Evolutionary conservation across 2,888 invertebrate genomes (phyloP).

Genomic region (Andrena praecox): DNA sequence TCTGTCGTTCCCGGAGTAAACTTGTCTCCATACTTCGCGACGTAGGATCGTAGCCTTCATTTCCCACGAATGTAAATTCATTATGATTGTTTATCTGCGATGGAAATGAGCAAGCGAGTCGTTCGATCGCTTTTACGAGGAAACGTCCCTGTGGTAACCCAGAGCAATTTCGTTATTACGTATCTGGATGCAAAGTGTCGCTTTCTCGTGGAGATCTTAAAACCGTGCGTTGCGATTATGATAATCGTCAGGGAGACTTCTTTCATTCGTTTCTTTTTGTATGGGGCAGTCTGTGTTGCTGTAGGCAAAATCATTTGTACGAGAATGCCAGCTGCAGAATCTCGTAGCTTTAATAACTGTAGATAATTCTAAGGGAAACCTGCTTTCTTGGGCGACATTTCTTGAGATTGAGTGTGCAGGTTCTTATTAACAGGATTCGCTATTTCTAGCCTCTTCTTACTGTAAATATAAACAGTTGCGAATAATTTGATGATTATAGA

Average conservation of each 20-base stretch:
- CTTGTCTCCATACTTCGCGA: not conserved
- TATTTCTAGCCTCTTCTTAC: not conserved
- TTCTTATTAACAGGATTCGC: not conserved
- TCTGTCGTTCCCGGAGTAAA: not conserved
- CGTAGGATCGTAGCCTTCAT: not conserved
- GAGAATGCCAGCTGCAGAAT: not conserved
- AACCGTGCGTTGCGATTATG: conserved; percentile 8
- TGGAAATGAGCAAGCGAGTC: conserved; percentile 13
- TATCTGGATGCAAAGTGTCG: conserved; percentile 36
- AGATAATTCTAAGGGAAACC: conserved; percentile 27
- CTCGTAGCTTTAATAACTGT: conserved; percentile 13
- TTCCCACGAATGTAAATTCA: not conserved
- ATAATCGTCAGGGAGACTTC: not conserved
- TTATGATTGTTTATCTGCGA: not conserved
- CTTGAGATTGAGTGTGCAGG: not conserved
- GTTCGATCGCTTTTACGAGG: conserved; percentile 29
- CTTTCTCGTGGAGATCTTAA: conserved; percentile 13
- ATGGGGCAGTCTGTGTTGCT: not conserved
- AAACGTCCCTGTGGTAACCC: conserved; percentile 13
- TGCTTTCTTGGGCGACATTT: conserved; percentile 11
- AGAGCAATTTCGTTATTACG: conserved; percentile 41
- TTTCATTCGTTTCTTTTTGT: not conserved
- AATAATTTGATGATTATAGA: not conserved
- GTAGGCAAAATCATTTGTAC: not conserved
- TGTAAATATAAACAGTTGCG: not conserved